Evolutionary conservation across 1,140 invertebrate genomes (phyloP).

Genomic region (Drosophila bocki): DNA sequence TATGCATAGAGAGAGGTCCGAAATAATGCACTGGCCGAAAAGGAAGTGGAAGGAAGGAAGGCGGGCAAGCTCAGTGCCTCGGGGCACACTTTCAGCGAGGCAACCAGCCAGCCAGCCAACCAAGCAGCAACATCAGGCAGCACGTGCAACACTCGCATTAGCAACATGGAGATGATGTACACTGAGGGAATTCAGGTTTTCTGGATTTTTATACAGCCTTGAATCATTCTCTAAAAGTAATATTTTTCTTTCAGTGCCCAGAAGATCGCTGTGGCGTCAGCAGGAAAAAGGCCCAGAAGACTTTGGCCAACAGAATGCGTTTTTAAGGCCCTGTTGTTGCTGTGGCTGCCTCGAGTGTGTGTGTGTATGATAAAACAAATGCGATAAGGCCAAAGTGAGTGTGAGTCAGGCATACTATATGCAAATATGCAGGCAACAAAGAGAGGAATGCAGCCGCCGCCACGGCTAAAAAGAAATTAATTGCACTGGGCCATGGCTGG

Average conservation of each 20-base stretch:
- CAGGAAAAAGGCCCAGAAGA: conserved; percentile 25
- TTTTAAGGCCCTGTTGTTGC: conserved; percentile 56
- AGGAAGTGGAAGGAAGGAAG: conserved; percentile 56
- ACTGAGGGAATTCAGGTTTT: background rate
- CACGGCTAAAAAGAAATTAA: conserved; percentile 83
- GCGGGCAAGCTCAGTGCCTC: conserved; percentile 68
- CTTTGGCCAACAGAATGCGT: conserved; percentile 71
- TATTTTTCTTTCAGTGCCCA: background rate
- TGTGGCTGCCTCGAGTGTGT: conserved; percentile 8
- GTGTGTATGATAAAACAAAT: conserved; percentile 79
- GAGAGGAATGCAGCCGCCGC: conserved; percentile 79
- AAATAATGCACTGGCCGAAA: conserved; percentile 60
- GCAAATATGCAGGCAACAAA: conserved; percentile 78
- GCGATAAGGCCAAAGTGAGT: conserved; percentile 78
- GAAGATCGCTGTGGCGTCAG: conserved; percentile 67
- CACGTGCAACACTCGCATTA: conserved; percentile 68
- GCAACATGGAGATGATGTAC: conserved; percentile 45
- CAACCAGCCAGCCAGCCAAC: conserved; percentile 36
- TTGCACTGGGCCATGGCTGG: conserved; percentile 73
- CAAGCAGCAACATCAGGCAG: conserved; percentile 54
- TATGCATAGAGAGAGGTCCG: conserved; percentile 69
- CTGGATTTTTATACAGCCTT: background rate
- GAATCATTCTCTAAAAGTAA: no score
- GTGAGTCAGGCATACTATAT: conserved; percentile 75
- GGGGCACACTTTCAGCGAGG: conserved; percentile 68